A percentile compares a stretch with the other conserved stretches of the same genome.
Evolutionary conservation across 1,140 invertebrate genomes (phyloP).

Genomic region (Papilio helenus): DNA sequence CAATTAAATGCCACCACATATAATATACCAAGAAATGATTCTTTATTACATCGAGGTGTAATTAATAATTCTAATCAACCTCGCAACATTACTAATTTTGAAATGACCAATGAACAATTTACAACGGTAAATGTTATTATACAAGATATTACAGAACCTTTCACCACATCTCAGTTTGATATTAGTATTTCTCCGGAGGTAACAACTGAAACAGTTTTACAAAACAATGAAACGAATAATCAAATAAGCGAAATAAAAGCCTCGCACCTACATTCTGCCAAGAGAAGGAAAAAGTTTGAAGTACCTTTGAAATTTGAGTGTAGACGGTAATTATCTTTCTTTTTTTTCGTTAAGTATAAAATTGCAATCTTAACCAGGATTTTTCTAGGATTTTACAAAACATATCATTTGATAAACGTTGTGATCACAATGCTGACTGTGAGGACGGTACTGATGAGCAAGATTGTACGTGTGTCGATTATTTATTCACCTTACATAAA

Average conservation of each 20-base stretch:
- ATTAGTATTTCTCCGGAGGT: conserved; percentile 16
- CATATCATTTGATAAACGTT: conserved; percentile 84
- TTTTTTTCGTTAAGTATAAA: conserved; percentile 3
- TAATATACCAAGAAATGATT: neutral
- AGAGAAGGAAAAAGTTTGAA: conserved; percentile 60
- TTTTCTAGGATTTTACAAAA: conserved; percentile 85
- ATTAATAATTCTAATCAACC: conserved; percentile 6
- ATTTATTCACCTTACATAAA: conserved; percentile 82
- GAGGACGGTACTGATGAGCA: conserved; percentile 92
- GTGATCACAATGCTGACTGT: conserved; percentile 89
- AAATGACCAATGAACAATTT: neutral
- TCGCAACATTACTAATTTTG: neutral
- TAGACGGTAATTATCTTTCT: conserved; percentile 57
- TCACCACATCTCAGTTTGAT: conserved; percentile 4
- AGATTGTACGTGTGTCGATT: conserved; percentile 89
- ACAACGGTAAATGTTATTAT: neutral
- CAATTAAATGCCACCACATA: neutral
- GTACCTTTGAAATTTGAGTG: conserved; percentile 69
- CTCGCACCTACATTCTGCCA: conserved; percentile 60
- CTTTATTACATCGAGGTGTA: neutral
- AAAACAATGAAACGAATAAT: conserved; percentile 44
- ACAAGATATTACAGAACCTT: conserved; percentile 14
- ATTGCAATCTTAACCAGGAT: conserved; percentile 5
- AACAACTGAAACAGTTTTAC: conserved; percentile 34
- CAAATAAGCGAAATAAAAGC: conserved; percentile 48